Conservation (phyloP, 2,888 invertebrate genomes). For the Spisula subtruncata region DNA sequence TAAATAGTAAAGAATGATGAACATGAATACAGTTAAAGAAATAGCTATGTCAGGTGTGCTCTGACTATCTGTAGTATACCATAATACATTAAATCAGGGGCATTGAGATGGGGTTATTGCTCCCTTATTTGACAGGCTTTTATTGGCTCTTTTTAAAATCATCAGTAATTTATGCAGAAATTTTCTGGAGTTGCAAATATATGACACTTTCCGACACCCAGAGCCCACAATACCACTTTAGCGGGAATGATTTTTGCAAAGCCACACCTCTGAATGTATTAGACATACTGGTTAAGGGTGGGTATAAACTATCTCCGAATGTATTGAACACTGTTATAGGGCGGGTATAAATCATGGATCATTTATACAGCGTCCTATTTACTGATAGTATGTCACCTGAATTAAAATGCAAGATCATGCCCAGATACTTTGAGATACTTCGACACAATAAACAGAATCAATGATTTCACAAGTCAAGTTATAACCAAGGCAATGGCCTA, state of each 20-base stretch:
- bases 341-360: background rate
- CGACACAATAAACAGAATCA: background rate
- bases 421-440: background rate
- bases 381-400: background rate
- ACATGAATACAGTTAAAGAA: too few species aligned
- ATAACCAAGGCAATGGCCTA: background rate
- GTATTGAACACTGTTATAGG: background rate
- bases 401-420: slow-evolving; percentile 23
- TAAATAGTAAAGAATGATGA: too few species aligned
- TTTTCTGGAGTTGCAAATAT: too few species aligned
- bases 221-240: too few species aligned
- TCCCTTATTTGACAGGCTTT: too few species aligned
- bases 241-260: background rate
- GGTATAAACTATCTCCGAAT: background rate
- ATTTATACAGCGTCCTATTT: slow-evolving; percentile 5
- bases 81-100: too few species aligned
- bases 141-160: too few species aligned
- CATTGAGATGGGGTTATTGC: too few species aligned
- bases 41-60: too few species aligned
- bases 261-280: background rate
- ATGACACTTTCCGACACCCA: too few species aligned
- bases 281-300: background rate
- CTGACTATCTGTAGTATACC: too few species aligned
- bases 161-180: too few species aligned
- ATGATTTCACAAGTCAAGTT: slow-evolving; percentile 3